Evolutionary conservation across 2,113 vertebrate species (phyloP).

Genomic region (Toxotes jaculatrix): DNA sequence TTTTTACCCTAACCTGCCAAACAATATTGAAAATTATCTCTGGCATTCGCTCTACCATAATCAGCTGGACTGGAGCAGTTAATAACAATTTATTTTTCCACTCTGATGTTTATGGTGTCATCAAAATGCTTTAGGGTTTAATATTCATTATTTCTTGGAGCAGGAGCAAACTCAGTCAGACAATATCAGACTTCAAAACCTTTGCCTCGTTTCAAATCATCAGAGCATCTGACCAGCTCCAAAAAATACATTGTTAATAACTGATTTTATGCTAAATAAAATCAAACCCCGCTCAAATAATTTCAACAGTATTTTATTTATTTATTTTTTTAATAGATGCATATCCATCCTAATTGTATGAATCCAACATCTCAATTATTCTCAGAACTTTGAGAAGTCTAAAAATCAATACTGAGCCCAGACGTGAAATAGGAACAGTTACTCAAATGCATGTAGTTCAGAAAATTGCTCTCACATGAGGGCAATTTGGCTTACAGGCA

Average conservation of each 20-base stretch:
- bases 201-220: constrained; percentile 21
- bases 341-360: background rate
- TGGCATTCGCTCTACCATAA: constrained; percentile 17
- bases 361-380: constrained; percentile 1
- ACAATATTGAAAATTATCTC: background rate
- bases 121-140: background rate
- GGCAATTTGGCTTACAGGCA: constrained; percentile 29
- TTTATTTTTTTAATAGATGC: background rate
- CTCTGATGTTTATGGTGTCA: constrained; percentile 18
- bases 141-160: constrained; percentile 7
- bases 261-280: background rate
- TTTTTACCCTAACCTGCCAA: background rate
- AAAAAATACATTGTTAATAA: constrained; percentile 15
- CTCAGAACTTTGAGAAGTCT: background rate
- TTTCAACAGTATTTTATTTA: background rate
- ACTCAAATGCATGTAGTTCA: constrained; percentile 22
- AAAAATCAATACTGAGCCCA: constrained; percentile 13
- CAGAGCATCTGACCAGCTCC: constrained; percentile 8
- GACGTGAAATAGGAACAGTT: background rate
- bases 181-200: background rate
- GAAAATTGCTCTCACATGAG: constrained; percentile 14
- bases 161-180: background rate
- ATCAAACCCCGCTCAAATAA: background rate
- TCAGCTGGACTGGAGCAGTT: constrained; percentile 6
- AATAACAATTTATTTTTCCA: background rate